A percentile compares a stretch with the other conserved stretches of the same genome.
Evolutionary conservation across 2,888 invertebrate genomes (phyloP).

Genomic region (Nowickia ferox): DNA sequence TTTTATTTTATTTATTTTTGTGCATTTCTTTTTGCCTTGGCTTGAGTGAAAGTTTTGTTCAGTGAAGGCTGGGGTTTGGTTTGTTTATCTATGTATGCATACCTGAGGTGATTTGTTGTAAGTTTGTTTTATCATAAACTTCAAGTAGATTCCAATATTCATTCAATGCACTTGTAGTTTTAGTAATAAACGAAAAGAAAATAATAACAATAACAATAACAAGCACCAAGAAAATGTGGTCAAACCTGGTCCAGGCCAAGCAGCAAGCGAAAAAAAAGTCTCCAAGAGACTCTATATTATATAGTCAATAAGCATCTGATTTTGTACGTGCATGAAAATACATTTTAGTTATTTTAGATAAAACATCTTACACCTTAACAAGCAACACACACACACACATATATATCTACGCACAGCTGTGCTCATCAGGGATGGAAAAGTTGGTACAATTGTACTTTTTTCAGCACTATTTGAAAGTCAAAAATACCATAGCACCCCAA

Average conservation of each 20-base stretch:
- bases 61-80: constrained; percentile 13
- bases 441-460: too few species aligned
- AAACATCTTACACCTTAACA: background rate
- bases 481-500: too few species aligned
- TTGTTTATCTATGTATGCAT: background rate
- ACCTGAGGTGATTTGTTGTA: constrained; percentile 4
- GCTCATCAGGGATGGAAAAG: too few species aligned
- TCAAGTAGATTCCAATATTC: constrained; percentile 12
- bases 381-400: background rate
- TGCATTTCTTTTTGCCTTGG: constrained; percentile 16
- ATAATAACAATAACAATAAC: constrained; percentile 26
- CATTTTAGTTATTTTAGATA: constrained; percentile 23
- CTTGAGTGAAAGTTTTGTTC: constrained; percentile 52
- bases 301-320: background rate
- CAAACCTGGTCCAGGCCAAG: constrained; percentile 55
- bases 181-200: constrained; percentile 25
- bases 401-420: too few species aligned
- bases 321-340: constrained; percentile 25
- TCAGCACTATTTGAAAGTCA: too few species aligned
- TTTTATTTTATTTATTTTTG: background rate
- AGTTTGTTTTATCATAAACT: constrained; percentile 1
- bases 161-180: constrained; percentile 13
- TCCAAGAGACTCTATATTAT: background rate
- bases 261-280: background rate
- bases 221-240: constrained; percentile 49